A percentile compares a stretch with the other conserved stretches of the same genome.
phyloP scores from a whole-genome alignment of 1,140 invertebrate genomes.

The Adoxophyes honmai region DNA sequence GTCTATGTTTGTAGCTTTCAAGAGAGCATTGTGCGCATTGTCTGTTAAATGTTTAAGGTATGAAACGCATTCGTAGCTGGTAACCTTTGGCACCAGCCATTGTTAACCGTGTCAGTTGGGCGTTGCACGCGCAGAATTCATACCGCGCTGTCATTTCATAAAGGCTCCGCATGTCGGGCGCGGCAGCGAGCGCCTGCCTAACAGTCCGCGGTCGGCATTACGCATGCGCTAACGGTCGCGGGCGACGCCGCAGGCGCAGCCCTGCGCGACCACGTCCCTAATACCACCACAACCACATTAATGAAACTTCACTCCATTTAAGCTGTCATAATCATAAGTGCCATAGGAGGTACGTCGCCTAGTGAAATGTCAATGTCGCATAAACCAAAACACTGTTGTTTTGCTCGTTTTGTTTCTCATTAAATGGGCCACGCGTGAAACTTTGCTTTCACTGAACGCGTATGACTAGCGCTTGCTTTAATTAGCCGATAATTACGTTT shows the following conservation, averaged over 20 bases:
- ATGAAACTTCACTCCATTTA: conserved; percentile 19
- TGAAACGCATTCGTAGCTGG: not conserved
- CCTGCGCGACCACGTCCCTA: conserved; percentile 14
- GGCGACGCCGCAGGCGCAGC: conserved; percentile 21
- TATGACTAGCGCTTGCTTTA: conserved; percentile 45
- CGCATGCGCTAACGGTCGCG: conserved; percentile 58
- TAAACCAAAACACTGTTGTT: conserved; percentile 20
- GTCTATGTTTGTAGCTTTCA: conserved; percentile 13
- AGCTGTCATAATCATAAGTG: conserved; percentile 1
- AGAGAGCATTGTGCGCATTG: too few species aligned
- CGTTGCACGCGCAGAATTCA: conserved; percentile 1
- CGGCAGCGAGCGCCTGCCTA: conserved; percentile 2
- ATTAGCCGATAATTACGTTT: conserved; percentile 54
- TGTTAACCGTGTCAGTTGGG: conserved; percentile 13
- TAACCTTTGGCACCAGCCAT: conserved; percentile 3
- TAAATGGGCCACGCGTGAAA: conserved; percentile 54
- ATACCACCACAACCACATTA: conserved; percentile 19
- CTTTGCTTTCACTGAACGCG: conserved; percentile 59
- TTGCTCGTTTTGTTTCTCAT: conserved; percentile 26
- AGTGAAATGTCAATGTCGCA: conserved; percentile 24
- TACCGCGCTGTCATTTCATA: not conserved
- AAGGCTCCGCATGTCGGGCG: not conserved
- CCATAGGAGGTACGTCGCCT: not conserved
- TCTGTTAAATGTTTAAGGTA: too few species aligned
- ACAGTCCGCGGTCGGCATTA: conserved; percentile 59